Conservation (phyloP, 1,140 invertebrate genomes). For the Ctenoplectra terminalis region DNA sequence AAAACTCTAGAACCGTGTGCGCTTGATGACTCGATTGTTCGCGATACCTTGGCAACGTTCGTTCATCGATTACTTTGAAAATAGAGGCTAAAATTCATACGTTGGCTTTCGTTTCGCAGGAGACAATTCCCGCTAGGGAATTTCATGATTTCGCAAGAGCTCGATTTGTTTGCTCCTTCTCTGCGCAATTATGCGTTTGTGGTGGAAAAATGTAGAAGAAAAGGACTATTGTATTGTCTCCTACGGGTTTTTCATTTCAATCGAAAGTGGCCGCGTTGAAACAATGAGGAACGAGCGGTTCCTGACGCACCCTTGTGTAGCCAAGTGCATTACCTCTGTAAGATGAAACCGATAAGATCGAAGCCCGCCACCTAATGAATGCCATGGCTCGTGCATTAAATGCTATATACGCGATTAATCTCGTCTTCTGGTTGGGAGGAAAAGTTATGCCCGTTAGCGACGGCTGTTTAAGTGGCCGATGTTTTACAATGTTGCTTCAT, state of each 20-base stretch:
- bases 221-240: background rate
- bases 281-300: background rate
- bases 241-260: background rate
- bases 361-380: constrained; percentile 31
- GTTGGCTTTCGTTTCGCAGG: too few relatives aligned
- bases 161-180: too few relatives aligned
- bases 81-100: too few relatives aligned
- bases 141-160: too few relatives aligned
- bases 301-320: background rate
- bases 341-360: constrained; percentile 36
- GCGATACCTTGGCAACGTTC: background rate
- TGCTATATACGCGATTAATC: constrained; percentile 26
- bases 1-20: background rate
- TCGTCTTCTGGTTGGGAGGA: background rate
- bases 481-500: constrained; percentile 31
- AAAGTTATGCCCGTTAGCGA: constrained; percentile 25
- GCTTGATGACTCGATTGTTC: background rate
- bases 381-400: constrained; percentile 20
- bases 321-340: background rate
- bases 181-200: too few relatives aligned
- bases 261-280: background rate
- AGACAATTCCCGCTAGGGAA: too few relatives aligned
- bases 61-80: too few relatives aligned
- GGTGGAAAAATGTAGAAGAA: background rate
- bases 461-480: background rate